phyloP scores from a whole-genome alignment of 2,113 vertebrate species.

The Poeciliopsis retropinna region DNA sequence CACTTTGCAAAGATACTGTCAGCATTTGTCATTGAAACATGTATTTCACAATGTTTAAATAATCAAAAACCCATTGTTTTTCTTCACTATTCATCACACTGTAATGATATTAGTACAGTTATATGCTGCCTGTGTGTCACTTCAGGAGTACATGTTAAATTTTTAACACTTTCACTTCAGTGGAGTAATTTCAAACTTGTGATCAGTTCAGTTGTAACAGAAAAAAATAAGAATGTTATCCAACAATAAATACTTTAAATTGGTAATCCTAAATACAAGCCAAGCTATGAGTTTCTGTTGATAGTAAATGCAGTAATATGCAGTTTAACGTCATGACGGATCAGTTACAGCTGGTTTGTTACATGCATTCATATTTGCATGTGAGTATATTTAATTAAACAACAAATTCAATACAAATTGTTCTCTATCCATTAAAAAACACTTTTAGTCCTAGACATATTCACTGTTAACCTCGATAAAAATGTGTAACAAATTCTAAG shows the following conservation, averaged over 20 bases:
- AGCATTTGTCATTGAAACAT: conserved; percentile 24
- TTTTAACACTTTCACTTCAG: conserved; percentile 41
- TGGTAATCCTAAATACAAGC: not conserved
- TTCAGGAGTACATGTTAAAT: too few species aligned
- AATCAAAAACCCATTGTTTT: conserved; percentile 34
- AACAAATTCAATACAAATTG: too few species aligned
- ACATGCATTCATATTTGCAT: too few species aligned
- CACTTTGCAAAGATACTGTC: not conserved
- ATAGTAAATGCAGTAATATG: not conserved
- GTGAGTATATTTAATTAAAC: too few species aligned
- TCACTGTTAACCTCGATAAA: too few species aligned
- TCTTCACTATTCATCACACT: conserved; percentile 24
- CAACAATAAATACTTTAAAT: not conserved
- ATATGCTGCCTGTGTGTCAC: not conserved
- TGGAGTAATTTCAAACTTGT: conserved; percentile 27
- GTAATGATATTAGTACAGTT: conserved; percentile 23
- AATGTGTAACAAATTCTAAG: too few species aligned
- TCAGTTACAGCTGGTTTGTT: not conserved
- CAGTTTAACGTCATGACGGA: not conserved
- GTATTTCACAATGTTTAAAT: conserved; percentile 51
- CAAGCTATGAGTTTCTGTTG: not conserved
- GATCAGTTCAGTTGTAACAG: not conserved
- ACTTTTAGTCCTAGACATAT: too few species aligned
- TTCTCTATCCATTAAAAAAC: too few species aligned
- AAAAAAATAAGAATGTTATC: not conserved